Conservation (phyloP, 2,888 invertebrate genomes). For the Leptopilina myrica region DNA sequence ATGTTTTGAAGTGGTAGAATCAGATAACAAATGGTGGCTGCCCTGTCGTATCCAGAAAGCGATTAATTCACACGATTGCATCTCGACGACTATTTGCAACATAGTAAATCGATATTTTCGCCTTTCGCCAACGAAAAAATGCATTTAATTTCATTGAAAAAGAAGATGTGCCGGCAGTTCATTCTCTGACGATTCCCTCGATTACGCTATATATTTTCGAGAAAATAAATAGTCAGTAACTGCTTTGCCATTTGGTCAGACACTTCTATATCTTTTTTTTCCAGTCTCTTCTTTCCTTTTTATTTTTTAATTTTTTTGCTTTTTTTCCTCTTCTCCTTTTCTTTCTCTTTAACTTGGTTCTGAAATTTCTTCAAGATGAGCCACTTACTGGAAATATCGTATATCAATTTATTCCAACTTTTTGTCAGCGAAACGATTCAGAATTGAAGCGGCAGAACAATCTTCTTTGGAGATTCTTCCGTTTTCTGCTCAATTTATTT, state of each 20-base stretch:
- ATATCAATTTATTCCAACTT: slow-evolving; percentile 30
- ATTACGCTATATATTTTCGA: not conserved
- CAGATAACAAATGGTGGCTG: slow-evolving; percentile 18
- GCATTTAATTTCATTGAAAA: slow-evolving; percentile 37
- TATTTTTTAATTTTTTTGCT: not conserved
- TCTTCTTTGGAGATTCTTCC: slow-evolving; percentile 4
- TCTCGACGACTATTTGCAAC: slow-evolving; percentile 32
- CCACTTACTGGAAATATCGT: slow-evolving; percentile 32
- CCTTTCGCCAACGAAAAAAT: not conserved
- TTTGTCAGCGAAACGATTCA: slow-evolving; percentile 7
- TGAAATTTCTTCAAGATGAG: slow-evolving; percentile 9
- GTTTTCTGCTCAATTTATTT: slow-evolving; percentile 21
- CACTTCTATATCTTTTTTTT: not conserved
- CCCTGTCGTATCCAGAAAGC: slow-evolving; percentile 34
- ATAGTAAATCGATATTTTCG: slow-evolving; percentile 14
- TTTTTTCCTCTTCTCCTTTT: not conserved
- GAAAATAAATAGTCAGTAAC: slow-evolving; percentile 19
- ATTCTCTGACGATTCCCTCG: not conserved
- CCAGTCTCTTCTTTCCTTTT: no score
- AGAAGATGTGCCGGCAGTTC: slow-evolving; percentile 16
- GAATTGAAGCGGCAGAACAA: slow-evolving; percentile 14
- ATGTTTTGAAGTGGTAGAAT: not conserved
- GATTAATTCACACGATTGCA: slow-evolving; percentile 36
- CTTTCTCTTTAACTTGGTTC: not conserved
- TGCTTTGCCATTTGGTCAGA: slow-evolving; percentile 19